Base-by-base conservation (phyloP, 1,140 invertebrate species). In the Acromyrmex charruanus region DNA sequence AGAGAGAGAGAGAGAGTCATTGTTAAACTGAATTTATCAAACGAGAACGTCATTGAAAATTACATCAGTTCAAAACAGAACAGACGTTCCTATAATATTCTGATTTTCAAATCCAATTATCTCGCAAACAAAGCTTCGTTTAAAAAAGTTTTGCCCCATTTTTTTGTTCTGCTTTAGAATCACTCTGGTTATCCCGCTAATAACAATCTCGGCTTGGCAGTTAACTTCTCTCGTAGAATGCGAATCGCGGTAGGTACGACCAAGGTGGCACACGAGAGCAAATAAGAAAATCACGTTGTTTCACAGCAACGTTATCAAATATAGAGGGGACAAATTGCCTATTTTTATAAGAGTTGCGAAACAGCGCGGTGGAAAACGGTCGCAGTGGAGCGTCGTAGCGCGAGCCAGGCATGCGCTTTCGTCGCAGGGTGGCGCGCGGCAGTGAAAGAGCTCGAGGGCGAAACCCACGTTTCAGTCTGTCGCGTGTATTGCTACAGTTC, bases 361-460 rank as follows among this genome's bases (percentile, higher is more conserved):
- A 63, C 31, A 35, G 31, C 31, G 31, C 14, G 66, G 61, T 28
- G 10, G 61, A 71, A 74, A 49, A 28, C 35, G 75, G 79, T 69
- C 77, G 39, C 58, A 55, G 91, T 92, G 80, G 49, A 90, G 35
- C 25, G 28, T 25, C 86, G 44, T 87, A 58, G 72, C 75, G 77
- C 79, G 84, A 93, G 92, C 92, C 92, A 90, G 94, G 92, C 94
- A 93, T 93, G 93, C 94, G 94, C 94, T 75, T 72, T 63, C 51
- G 49, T 49, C 6, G 59, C 85, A 88, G 72, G 61, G 81, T 35
- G 63, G 72, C 74, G 35, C 59, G 86, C 72, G 82, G 55, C 88
- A 88, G 86, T 88, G 89, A 91, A 90, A 91, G 77, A 91, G 89
- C 86, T 86, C 68, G 71, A 85, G 74, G 65, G 87, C 80, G 77